A percentile compares a stretch with the other conserved stretches of the same genome.
Evolutionary conservation across 2,888 invertebrate genomes (phyloP).

Genomic region (Ashinkailepas kermadecensis): DNA sequence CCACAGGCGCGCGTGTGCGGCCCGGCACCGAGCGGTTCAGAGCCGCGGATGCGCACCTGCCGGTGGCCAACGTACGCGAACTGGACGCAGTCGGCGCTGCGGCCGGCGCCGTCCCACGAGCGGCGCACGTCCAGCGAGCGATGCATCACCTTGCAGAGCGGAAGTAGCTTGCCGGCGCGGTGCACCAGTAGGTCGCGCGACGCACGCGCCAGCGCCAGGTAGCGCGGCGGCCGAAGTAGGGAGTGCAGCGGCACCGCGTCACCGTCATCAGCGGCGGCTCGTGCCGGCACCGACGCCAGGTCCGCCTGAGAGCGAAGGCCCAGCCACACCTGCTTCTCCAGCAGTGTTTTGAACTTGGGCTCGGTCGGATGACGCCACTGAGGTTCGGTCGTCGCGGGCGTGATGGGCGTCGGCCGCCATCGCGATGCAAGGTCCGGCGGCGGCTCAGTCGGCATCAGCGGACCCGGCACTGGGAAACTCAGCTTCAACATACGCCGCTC

Average conservation of each 20-base stretch:
- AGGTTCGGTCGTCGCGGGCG: background rate
- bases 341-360: background rate
- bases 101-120: background rate
- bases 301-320: background rate
- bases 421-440: background rate
- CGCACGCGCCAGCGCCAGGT: background rate
- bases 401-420: background rate
- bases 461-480: background rate
- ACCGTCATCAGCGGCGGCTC: background rate
- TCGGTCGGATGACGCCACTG: background rate
- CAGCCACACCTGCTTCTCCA: constrained; percentile 17
- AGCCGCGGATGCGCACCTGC: background rate
- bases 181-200: background rate
- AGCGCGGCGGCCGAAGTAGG: background rate
- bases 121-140: background rate
- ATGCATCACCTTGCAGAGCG: background rate
- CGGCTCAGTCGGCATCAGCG: background rate
- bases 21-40: background rate
- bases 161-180: background rate
- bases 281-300: background rate
- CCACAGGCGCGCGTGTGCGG: background rate
- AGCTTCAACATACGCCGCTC: background rate
- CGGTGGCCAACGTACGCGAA: background rate
- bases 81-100: constrained; percentile 1
- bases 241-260: background rate